Percentiles rank a stretch among this genome's conserved stretches.
phyloP scores from a whole-genome alignment of 2,797 vertebrate species.

The Vespertilio murinus region DNA sequence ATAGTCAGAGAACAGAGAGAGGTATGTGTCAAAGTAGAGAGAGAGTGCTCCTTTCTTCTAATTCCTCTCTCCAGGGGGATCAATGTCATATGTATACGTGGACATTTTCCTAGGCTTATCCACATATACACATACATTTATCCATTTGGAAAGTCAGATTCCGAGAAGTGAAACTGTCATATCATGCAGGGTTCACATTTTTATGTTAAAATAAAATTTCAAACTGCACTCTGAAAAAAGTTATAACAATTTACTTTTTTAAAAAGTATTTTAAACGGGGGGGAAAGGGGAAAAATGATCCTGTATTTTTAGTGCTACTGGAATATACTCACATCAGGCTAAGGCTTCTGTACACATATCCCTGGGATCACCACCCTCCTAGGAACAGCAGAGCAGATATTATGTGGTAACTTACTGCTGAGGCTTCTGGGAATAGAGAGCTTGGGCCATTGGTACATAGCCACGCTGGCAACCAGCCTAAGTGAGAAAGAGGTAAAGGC shows the following conservation, averaged over 20 bases:
- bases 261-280: background rate
- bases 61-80: background rate
- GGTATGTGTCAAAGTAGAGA: background rate
- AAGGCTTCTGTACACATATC: background rate
- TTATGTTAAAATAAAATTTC: slow-evolving; percentile 41
- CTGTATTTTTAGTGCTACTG: background rate
- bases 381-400: background rate
- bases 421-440: background rate
- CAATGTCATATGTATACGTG: background rate
- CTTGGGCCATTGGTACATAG: background rate
- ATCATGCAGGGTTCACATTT: background rate
- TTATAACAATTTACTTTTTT: background rate
- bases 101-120: background rate
- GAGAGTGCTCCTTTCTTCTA: background rate
- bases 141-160: slow-evolving; percentile 5
- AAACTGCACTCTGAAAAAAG: background rate
- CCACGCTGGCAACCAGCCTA: background rate
- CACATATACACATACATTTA: background rate
- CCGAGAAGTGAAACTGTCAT: background rate
- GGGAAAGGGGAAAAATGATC: background rate
- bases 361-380: background rate
- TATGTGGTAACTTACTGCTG: background rate
- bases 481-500: background rate
- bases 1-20: background rate
- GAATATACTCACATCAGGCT: background rate